Evolutionary conservation across 1,140 invertebrate species (phyloP).

Genomic region (Rhopalosiphum maidis): DNA sequence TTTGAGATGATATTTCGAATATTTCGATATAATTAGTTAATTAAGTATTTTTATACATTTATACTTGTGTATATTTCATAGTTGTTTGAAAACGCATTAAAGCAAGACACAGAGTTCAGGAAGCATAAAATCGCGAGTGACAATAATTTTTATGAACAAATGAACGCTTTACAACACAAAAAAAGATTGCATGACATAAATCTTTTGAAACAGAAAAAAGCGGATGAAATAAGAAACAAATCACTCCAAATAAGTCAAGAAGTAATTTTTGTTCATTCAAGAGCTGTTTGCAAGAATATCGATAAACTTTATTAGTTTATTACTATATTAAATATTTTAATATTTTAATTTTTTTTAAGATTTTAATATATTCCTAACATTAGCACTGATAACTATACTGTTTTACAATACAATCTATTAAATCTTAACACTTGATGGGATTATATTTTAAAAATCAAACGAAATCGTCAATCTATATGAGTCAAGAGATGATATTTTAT

Average conservation of each 20-base stretch:
- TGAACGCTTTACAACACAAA: conserved; percentile 25
- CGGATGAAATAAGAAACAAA: conserved; percentile 37
- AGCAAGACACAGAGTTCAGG: neutral
- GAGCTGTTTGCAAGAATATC: neutral
- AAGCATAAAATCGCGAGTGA: neutral
- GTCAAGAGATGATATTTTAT: neutral
- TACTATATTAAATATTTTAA: neutral
- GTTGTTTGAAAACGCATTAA: conserved; percentile 31
- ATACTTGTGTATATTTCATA: conserved; percentile 25
- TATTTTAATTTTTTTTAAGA: too few species aligned
- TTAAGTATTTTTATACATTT: neutral
- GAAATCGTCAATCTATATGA: neutral
- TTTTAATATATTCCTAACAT: neutral
- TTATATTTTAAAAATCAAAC: neutral
- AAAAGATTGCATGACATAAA: conserved; percentile 35
- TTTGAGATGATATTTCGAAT: neutral
- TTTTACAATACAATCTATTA: neutral
- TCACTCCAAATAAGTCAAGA: conserved; percentile 35
- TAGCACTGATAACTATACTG: neutral
- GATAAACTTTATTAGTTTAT: neutral
- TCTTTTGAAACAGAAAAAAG: conserved; percentile 42
- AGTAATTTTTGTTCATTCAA: neutral
- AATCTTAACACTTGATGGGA: neutral
- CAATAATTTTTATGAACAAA: conserved; percentile 35
- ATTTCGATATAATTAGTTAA: neutral